phyloP scores from a whole-genome alignment of 2,113 vertebrate species.

The Speoplatyrhinus poulsoni region DNA sequence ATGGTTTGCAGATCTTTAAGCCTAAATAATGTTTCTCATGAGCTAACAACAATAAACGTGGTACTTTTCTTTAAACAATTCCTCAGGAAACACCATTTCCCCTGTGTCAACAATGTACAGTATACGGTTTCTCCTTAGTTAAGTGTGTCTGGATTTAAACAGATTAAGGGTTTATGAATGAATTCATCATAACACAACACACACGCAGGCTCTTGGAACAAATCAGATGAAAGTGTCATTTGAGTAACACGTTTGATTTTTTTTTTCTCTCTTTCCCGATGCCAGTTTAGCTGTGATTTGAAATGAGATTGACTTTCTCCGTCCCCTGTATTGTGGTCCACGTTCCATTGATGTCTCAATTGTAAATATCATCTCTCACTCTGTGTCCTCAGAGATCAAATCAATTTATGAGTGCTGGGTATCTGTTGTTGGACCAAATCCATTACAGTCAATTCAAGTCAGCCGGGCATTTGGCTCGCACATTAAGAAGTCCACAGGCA shows the following conservation, averaged over 20 bases:
- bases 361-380: conserved; percentile 75
- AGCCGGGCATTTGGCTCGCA: conserved; percentile 72
- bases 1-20: conserved; percentile 57
- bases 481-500: conserved; percentile 77
- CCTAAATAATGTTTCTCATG: conserved; percentile 36
- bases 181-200: conserved; percentile 13
- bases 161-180: not conserved
- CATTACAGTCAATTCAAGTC: conserved; percentile 75
- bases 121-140: not conserved
- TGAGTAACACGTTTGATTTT: conserved; percentile 45
- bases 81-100: too few relatives aligned
- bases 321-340: conserved; percentile 65
- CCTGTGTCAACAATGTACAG: not conserved
- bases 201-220: not conserved
- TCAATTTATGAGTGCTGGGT: conserved; percentile 76
- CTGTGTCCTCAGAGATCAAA: conserved; percentile 74
- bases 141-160: conserved; percentile 2
- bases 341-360: conserved; percentile 75
- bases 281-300: conserved; percentile 34
- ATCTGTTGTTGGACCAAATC: conserved; percentile 74
- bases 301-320: conserved; percentile 60
- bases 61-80: not conserved
- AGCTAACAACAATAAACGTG: conserved; percentile 28
- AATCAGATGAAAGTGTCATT: conserved; percentile 19
- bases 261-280: conserved; percentile 11